Evolutionary conservation across 2,797 vertebrate species (phyloP), one percentile per base, ranked within the genome.

Genomic region (Anisognathus igniventris): DNA sequence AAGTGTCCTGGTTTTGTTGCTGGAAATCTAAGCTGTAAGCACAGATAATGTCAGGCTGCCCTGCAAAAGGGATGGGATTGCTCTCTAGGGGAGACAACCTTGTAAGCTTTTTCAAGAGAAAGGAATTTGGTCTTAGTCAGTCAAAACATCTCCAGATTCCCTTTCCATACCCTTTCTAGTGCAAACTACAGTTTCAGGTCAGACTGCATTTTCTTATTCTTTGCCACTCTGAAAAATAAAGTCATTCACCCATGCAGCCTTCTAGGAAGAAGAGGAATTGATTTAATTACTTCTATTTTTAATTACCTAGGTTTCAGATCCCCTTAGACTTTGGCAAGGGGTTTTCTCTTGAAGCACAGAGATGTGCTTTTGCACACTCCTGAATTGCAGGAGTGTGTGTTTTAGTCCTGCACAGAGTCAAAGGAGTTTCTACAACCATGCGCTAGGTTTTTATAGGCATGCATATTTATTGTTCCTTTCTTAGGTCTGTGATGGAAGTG

Each of bases 401-500:
- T 87, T 82, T 66, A 47, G 28, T 90, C 27, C 53, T 71, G 14
- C 23, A 13, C 12, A 20, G 24, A 37, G 15, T 61, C 37, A 53
- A 65, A 88, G 21, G 33, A 39, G 6, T 84, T 93, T 73, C 60
- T 93, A 39, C 27, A 57, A 23, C 33, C 31, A 18, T 25, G 27
- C 13, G 7, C 73, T 84, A 84, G 44, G 1, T n/a, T 80, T 88
- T 92, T 70, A 84, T 79, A 94, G 92, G 24, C 61, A 54, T 71
- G 42, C 54, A 8, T 37, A 78, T 95, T 95, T 96, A 75, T 96
- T 89, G 85, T 88, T 93, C 15, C n/a, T 88, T 91, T 94, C 96
- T 95, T 97, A 98, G 98, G 96, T 94, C 81, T 97, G 96, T 92
- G 96, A 94, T 82, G 97, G 94, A 68, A 97, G 97, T 77, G 98